Conservation (phyloP, 2,888 invertebrate genomes). For the Eupithecia subumbrata region DNA sequence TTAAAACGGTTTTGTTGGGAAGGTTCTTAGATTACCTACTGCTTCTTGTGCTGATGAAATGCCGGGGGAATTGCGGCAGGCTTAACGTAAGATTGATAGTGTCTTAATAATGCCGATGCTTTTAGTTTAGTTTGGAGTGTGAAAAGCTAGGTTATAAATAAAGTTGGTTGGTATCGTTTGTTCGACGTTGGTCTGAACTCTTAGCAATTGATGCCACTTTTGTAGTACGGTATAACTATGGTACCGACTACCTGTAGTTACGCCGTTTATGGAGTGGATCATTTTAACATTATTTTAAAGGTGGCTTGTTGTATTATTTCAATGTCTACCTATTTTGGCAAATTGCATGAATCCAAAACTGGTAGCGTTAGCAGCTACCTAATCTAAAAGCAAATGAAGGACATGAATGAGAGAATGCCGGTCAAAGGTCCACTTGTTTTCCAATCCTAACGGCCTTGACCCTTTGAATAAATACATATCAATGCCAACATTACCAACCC, state of each 20-base stretch:
- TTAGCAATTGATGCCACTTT: background rate
- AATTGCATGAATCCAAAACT: background rate
- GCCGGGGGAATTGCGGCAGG: background rate
- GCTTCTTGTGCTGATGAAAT: slow-evolving; percentile 1
- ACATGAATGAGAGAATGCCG: slow-evolving; percentile 21
- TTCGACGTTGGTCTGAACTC: background rate
- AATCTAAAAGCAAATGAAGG: background rate
- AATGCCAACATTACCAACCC: slow-evolving; percentile 37
- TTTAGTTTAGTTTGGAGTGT: background rate
- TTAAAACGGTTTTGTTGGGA: slow-evolving; percentile 29
- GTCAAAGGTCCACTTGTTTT: slow-evolving; percentile 28
- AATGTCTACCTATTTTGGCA: background rate
- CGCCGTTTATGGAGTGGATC: background rate
- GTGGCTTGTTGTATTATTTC: background rate
- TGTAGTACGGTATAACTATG: background rate
- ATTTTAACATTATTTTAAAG: too few species aligned
- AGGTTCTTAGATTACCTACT: slow-evolving; percentile 5
- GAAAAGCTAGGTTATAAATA: background rate
- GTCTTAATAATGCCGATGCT: background rate
- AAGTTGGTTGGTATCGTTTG: background rate
- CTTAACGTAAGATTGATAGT: background rate
- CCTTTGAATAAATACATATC: slow-evolving; percentile 44
- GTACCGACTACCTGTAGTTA: background rate
- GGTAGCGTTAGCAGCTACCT: background rate
- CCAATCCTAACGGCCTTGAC: slow-evolving; percentile 42